Evolutionary conservation across 1,140 invertebrate species (phyloP).

Genomic region (Drosophila kanapiae): DNA sequence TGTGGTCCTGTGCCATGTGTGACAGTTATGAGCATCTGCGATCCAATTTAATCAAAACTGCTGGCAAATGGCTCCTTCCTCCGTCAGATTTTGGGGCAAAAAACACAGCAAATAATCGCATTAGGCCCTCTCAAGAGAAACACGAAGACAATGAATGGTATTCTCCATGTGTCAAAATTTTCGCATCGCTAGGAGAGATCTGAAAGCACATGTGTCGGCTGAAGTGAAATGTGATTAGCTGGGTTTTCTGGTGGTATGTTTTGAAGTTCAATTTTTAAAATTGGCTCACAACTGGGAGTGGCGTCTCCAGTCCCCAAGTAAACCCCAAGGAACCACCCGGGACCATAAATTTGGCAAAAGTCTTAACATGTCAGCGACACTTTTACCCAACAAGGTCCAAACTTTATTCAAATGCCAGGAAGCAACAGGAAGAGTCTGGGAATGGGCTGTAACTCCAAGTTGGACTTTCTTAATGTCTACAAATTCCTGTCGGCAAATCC

Average conservation of each 20-base stretch:
- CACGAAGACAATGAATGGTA: slow-evolving; percentile 29
- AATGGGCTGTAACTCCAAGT: slow-evolving; percentile 27
- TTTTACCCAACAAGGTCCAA: slow-evolving; percentile 58
- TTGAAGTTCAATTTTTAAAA: slow-evolving; percentile 81
- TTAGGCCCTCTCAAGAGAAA: slow-evolving; percentile 47
- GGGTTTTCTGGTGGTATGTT: slow-evolving; percentile 37
- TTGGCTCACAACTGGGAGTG: slow-evolving; percentile 43
- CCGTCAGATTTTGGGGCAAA: slow-evolving; percentile 46
- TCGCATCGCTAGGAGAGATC: slow-evolving; percentile 37
- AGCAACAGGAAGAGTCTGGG: slow-evolving; percentile 67
- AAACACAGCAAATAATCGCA: slow-evolving; percentile 72
- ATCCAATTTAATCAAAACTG: slow-evolving; percentile 75
- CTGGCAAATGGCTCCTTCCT: slow-evolving; percentile 28
- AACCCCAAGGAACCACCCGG: slow-evolving; percentile 7
- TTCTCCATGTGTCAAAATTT: slow-evolving; percentile 72
- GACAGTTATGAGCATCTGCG: slow-evolving; percentile 75
- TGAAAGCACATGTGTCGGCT: slow-evolving; percentile 56
- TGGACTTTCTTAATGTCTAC: slow-evolving; percentile 60
- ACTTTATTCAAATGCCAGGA: slow-evolving; percentile 75
- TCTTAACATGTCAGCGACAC: slow-evolving; percentile 79
- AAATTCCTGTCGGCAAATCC: slow-evolving; percentile 77
- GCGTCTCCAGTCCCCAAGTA: background rate
- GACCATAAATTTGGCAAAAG: slow-evolving; percentile 63
- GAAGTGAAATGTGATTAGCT: slow-evolving; percentile 61
- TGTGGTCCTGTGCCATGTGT: slow-evolving; percentile 51